These are phyloP conservation scores for Embidobia sp. DNA, from an alignment of 2,888 invertebrate species.

Conservation along the genomic window DNA sequence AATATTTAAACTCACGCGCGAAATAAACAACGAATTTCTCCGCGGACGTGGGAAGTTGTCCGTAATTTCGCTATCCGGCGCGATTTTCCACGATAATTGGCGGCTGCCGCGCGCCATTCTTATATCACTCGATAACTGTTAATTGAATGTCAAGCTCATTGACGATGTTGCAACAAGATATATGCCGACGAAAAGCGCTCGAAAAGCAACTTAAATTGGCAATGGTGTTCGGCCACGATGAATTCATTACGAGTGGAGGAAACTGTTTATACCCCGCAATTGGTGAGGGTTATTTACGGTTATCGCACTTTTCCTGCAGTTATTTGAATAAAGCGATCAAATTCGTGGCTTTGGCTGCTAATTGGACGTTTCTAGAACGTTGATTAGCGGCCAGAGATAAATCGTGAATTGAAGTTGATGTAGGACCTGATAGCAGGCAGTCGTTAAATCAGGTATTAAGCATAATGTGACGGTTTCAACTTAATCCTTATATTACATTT, in stretches of 20 bases:
- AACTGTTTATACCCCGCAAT: constrained; percentile 24
- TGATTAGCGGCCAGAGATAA: constrained; percentile 32
- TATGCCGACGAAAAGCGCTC: constrained; percentile 18
- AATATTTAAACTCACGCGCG: constrained; percentile 40
- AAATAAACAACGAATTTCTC: constrained; percentile 50
- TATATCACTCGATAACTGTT: constrained; percentile 49
- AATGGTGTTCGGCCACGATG: constrained; percentile 10
- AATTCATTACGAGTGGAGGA: constrained; percentile 33
- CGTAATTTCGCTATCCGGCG: too few species aligned
- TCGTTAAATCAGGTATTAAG: neutral
- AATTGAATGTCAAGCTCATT: constrained; percentile 66
- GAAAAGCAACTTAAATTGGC: constrained; percentile 38
- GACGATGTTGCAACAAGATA: constrained; percentile 47
- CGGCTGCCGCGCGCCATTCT: constrained; percentile 32
- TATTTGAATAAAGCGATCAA: constrained; percentile 52
- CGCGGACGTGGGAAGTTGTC: constrained; percentile 27
- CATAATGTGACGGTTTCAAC: constrained; percentile 18
- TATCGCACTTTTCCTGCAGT: constrained; percentile 10
- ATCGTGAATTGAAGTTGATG: constrained; percentile 26
- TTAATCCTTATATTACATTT: too few species aligned
- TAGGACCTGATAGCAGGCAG: constrained; percentile 11
- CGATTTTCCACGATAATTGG: constrained; percentile 46
- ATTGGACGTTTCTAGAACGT: constrained; percentile 49
- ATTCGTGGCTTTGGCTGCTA: constrained; percentile 40
- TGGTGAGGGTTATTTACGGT: constrained; percentile 23